Percentiles rank a stretch among this genome's conserved stretches.
phyloP scores from a whole-genome alignment of 2,113 vertebrate species.

The Onychostoma macrolepis region DNA sequence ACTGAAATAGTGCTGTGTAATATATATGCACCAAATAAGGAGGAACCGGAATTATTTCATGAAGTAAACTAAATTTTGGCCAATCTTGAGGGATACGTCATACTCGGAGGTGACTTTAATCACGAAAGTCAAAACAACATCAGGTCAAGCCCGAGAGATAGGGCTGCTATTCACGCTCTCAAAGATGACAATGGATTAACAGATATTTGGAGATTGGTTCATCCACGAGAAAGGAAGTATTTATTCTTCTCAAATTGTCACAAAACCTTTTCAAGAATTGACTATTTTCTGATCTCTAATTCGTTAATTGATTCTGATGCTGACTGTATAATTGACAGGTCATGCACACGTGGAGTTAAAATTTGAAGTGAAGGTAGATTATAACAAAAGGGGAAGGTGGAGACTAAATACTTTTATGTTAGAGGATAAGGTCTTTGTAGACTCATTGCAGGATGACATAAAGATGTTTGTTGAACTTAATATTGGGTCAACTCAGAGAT shows the following conservation, averaged over 20 bases:
- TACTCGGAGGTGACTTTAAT: conserved; percentile 16
- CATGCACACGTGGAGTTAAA: neutral
- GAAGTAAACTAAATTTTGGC: neutral
- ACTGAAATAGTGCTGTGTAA: neutral
- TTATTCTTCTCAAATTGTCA: neutral
- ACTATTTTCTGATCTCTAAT: neutral
- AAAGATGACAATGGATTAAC: conserved; percentile 7
- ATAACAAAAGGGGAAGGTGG: neutral
- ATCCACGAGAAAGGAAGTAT: neutral
- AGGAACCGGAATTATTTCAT: neutral
- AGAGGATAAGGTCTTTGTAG: neutral
- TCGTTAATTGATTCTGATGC: neutral
- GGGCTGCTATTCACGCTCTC: neutral
- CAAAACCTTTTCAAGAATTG: neutral
- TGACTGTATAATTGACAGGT: conserved; percentile 3
- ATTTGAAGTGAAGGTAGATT: neutral
- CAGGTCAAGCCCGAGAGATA: neutral
- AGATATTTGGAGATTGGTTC: conserved; percentile 15
- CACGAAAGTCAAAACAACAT: neutral
- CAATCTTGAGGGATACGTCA: neutral
- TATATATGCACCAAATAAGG: neutral
- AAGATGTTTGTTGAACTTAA: neutral
- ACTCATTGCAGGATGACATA: neutral
- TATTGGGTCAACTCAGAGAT: neutral
- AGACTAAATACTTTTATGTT: neutral